Conservation (phyloP, 2,888 invertebrate genomes). For the Cryptosula pallasiana region DNA sequence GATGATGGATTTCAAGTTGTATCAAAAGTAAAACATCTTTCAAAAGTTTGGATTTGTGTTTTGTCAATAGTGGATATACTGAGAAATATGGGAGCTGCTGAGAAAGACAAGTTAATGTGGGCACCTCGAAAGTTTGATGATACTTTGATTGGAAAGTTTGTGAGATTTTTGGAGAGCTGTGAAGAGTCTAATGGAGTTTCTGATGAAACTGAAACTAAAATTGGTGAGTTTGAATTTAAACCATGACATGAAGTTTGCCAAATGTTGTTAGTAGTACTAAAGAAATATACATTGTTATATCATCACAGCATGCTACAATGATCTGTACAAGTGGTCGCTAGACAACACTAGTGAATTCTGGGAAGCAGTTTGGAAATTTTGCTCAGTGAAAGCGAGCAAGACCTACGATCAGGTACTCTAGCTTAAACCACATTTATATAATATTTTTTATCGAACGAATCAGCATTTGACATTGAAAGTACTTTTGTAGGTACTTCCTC, state of each 20-base stretch:
- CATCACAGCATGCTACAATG: conserved; percentile 53
- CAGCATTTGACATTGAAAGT: too few relatives aligned
- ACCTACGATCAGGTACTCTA: conserved; percentile 40
- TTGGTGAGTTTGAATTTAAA: background rate
- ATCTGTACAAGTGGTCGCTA: conserved; percentile 56
- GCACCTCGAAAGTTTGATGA: background rate
- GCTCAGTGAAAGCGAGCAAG: conserved; percentile 50
- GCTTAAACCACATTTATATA: background rate
- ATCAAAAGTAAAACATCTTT: too few relatives aligned
- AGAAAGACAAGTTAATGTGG: background rate
- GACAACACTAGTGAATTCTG: conserved; percentile 56
- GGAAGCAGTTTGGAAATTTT: conserved; percentile 54
- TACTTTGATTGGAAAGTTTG: background rate
- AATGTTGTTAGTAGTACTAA: too few relatives aligned
- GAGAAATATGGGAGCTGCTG: background rate
- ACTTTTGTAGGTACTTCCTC: background rate
- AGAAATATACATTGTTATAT: too few relatives aligned
- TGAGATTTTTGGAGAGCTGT: background rate
- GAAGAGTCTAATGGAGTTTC: background rate
- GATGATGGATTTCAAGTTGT: too few relatives aligned
- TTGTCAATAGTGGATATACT: background rate
- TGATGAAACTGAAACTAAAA: background rate
- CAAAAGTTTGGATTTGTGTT: background rate
- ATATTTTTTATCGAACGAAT: too few relatives aligned
- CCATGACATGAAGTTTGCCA: too few relatives aligned